Evolutionary conservation across 2,113 vertebrate species (phyloP), one percentile per base, ranked within the genome.

Genomic region (Empidonax traillii): DNA sequence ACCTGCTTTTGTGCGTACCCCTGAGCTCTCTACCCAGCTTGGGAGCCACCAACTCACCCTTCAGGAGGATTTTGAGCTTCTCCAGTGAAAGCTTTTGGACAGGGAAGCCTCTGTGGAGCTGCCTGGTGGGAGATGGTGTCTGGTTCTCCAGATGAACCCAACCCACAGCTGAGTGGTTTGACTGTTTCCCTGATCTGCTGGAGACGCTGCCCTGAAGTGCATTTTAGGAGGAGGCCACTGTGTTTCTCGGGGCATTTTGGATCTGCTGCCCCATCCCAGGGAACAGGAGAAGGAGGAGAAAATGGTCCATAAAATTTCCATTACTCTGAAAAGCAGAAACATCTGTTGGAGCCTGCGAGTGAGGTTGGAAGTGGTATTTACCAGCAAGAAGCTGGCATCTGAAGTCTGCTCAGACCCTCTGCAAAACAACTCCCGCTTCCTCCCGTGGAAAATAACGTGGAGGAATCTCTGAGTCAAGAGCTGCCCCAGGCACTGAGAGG

Each of bases 241-340:
- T 31, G 10, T 63, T 92, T 90, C 76, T 76, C 27, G 84, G 82
- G 88, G 73, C 41, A 41, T 92, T 93, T 73, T 92, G 88, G 89
- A 39, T 52, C 58, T 81, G 69, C 84, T 79, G 61, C 79, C 75
- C 41, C 24, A 39, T 92, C 58, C 74, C 52, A 75, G 81, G 75
- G 71, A 95, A 91, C 58, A 89, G 77, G 83, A 90, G 77, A 71
- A 92, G 68, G 69, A 90, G 87, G 67, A 87, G 87, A 97, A 97
- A 96, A 96, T 80, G 90, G 95, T 87, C 92, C 90, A 94, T 95
- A 76, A 97, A 94, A 94, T 97, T 97, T 90, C 92, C 91, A 85
- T 96, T 95, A 80, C 66, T 43, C 41, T 52, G 92, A 82, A 96
- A 96, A 98, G 89, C 94, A 96, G 90, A 97, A 96, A 96, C 94